A percentile compares a stretch with the other conserved stretches of the same genome.
Conservation (phyloP, 2,113 vertebrate species). For the Pelvicachromis taeniatus region DNA sequence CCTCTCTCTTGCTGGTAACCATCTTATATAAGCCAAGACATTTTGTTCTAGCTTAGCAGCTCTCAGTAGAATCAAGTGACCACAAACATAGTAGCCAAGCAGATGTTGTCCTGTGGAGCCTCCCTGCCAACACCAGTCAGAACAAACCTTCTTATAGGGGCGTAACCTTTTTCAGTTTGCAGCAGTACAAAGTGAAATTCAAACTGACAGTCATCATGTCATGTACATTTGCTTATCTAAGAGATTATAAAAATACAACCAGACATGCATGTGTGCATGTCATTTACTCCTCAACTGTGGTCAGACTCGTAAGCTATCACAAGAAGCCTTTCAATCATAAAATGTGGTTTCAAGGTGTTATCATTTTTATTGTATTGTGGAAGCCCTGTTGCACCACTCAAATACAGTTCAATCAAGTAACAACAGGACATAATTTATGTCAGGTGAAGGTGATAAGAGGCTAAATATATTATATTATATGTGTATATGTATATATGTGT, state of each 20-base stretch:
- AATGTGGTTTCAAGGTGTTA: background rate
- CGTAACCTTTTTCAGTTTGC: background rate
- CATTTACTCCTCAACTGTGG: background rate
- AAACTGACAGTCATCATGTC: background rate
- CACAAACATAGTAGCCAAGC: constrained; percentile 24
- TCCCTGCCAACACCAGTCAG: background rate
- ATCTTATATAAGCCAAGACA: constrained; percentile 5
- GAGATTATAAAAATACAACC: background rate
- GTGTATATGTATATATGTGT: too few relatives aligned
- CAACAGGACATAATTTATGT: background rate
- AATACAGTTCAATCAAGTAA: background rate
- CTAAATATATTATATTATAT: too few relatives aligned
- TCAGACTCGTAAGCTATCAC: background rate
- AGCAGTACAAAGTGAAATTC: background rate
- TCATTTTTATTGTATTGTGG: background rate
- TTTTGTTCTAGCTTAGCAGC: constrained; percentile 21
- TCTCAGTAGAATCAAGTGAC: constrained; percentile 10
- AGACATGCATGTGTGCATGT: background rate
- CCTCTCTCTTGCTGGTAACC: background rate
- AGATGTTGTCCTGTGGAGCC: constrained; percentile 40
- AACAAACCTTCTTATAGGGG: background rate
- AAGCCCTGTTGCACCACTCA: background rate
- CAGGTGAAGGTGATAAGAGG: too few relatives aligned
- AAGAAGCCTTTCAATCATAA: background rate
- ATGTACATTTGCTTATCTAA: background rate